phyloP scores from a whole-genome alignment of 2,113 vertebrate genomes.

The Channa maculata region DNA sequence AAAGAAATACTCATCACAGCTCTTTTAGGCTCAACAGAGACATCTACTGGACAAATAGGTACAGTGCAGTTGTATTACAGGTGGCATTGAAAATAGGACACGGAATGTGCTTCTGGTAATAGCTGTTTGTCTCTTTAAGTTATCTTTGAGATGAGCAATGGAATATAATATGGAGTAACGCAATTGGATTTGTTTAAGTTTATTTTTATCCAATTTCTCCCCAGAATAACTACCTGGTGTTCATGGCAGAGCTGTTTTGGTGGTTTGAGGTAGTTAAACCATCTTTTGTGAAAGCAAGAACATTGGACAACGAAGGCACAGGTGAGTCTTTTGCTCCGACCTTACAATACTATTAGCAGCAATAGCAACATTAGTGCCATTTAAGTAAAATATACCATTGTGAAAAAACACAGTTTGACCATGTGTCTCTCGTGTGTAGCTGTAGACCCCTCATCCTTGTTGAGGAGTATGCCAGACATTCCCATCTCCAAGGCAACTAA shows the following conservation, averaged over 20 bases:
- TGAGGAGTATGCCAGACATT: slow-evolving; percentile 82
- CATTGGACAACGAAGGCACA: slow-evolving; percentile 82
- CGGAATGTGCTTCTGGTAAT: background rate
- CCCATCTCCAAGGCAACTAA: slow-evolving; percentile 87
- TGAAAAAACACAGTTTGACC: background rate
- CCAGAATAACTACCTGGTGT: slow-evolving; percentile 97
- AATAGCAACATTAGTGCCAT: background rate
- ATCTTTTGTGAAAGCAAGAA: slow-evolving; percentile 92
- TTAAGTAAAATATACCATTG: accelerated
- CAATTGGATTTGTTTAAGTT: background rate
- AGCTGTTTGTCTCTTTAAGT: background rate
- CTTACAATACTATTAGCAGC: accelerated
- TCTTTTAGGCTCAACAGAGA: slow-evolving; percentile 48
- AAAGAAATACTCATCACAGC: background rate
- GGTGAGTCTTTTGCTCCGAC: slow-evolving; percentile 42
- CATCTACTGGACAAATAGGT: slow-evolving; percentile 66
- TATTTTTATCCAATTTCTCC: slow-evolving; percentile 43
- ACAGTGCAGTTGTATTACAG: slow-evolving; percentile 13
- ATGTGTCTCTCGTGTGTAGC: slow-evolving; percentile 14
- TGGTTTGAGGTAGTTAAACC: slow-evolving; percentile 98
- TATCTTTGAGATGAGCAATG: background rate
- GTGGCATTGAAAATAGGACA: background rate
- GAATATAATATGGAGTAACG: background rate
- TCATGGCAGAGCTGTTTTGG: slow-evolving; percentile 97
- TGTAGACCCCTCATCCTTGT: slow-evolving; percentile 73